Conservation (phyloP, 1,140 invertebrate species). For the Ganaspis sp. region DNA sequence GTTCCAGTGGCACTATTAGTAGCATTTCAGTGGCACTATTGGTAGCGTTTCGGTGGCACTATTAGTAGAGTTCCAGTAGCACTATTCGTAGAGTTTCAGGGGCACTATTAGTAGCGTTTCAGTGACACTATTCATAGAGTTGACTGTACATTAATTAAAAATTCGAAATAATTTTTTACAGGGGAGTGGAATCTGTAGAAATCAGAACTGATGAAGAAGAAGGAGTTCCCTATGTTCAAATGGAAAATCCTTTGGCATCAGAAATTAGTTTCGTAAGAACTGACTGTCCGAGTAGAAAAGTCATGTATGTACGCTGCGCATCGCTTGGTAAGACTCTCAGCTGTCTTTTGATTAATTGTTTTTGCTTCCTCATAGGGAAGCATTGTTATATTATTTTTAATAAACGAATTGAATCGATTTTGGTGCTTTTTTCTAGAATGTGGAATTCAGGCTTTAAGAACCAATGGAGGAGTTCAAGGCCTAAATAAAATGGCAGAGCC, state of each 20-base stretch:
- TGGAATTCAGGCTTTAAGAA: slow-evolving; percentile 81
- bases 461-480: slow-evolving; percentile 73
- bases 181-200: slow-evolving; percentile 78
- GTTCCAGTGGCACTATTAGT: too few relatives aligned
- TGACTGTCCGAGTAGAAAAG: slow-evolving; percentile 85
- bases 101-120: too few relatives aligned
- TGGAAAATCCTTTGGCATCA: slow-evolving; percentile 85
- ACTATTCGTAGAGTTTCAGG: too few relatives aligned
- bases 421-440: slow-evolving; percentile 80
- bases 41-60: too few relatives aligned
- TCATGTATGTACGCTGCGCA: slow-evolving; percentile 87
- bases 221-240: slow-evolving; percentile 82
- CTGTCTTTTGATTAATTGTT: too few relatives aligned
- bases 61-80: too few relatives aligned
- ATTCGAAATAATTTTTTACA: slow-evolving; percentile 49
- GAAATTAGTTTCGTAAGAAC: slow-evolving; percentile 89
- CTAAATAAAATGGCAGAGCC: slow-evolving; percentile 83
- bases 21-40: too few relatives aligned
- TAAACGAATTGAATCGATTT: neutral
- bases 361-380: too few relatives aligned
- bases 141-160: too few relatives aligned
- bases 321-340: slow-evolving; percentile 84
- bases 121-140: too few relatives aligned
- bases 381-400: neutral
- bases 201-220: slow-evolving; percentile 77